These are phyloP conservation scores for Gambusia holbrooki DNA, from an alignment of 2,113 vertebrate species.

Conservation along the genomic window DNA sequence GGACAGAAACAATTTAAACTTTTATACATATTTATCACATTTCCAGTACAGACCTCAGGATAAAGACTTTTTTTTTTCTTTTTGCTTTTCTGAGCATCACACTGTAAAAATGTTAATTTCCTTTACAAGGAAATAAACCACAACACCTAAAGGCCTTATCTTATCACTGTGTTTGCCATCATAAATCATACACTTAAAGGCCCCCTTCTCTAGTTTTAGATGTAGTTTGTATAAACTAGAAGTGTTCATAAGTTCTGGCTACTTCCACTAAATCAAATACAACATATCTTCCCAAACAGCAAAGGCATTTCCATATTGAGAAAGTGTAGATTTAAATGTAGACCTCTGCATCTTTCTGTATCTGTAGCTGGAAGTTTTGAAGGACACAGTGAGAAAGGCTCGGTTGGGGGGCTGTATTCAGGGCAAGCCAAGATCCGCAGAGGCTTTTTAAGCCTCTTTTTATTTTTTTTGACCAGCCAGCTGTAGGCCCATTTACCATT, in stretches of 20 bases:
- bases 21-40: too few species aligned
- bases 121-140: not conserved
- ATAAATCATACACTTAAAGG: not conserved
- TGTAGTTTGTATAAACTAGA: not conserved
- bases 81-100: too few species aligned
- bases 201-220: not conserved
- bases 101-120: too few species aligned
- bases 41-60: too few species aligned
- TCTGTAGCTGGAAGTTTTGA: conserved; percentile 45
- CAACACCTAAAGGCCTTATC: not conserved
- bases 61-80: too few species aligned
- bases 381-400: conserved; percentile 47
- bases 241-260: not conserved
- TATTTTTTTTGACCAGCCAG: conserved; percentile 58
- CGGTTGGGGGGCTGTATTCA: conserved; percentile 52
- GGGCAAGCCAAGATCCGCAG: conserved; percentile 54
- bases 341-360: conserved; percentile 27
- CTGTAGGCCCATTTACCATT: conserved; percentile 69
- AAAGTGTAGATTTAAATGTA: conserved; percentile 8
- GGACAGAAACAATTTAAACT: too few species aligned
- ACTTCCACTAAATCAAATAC: not conserved
- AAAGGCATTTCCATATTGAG: conserved; percentile 7
- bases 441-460: conserved; percentile 61
- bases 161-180: not conserved
- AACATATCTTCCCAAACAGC: not conserved